Evolutionary conservation across 2,113 vertebrate species (phyloP), one percentile per base, ranked within the genome.

Genomic region (Mirza zaza): DNA sequence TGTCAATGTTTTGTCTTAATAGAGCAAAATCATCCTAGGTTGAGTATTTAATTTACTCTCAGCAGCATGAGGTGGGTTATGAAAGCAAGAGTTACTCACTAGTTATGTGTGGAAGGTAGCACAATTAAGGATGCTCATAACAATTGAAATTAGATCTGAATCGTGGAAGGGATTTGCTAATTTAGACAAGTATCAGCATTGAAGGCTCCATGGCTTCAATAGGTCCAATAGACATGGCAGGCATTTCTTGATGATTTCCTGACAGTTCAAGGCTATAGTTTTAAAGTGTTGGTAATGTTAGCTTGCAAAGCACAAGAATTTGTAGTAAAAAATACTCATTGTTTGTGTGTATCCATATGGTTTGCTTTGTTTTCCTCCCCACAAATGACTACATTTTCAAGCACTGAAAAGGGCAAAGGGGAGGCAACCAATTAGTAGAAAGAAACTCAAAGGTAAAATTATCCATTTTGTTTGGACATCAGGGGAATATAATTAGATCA

Each of bases 11-110:
- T 98, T 97, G 85, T 98, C 97, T 98, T 98, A 98, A 98, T 98
- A 98, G 96, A 97, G 92, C 90, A 98, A 98, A 98, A 98, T 98
- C 93, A 96, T 97, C 97, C 90, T 95, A 90, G 97, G 82, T 97
- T 98, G 94, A 98, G 96, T 98, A 97, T 97, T 98, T 98, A 96
- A 98, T 98, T 98, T 98, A 95, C 87, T 96, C 92, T 96, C 92
- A 93, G 67, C 61, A 91, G 18, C 92, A 97, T 97, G 91, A 93
- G 42, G 63, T 55, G 48, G 17, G 75, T 97, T 98, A 98, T 96
- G 96, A 97, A 98, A 98, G 93, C 34, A 97, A 79, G 93, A 98
- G 88, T 97, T 93, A 79, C 87, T 97, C 96, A 96, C 90, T 94
- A 93, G 90, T 96, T 97, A 91, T 68, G 32, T 94, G 61, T 70